Base-by-base conservation (phyloP, 2,888 invertebrate species). In the Dicranocentrus wangi region DNA sequence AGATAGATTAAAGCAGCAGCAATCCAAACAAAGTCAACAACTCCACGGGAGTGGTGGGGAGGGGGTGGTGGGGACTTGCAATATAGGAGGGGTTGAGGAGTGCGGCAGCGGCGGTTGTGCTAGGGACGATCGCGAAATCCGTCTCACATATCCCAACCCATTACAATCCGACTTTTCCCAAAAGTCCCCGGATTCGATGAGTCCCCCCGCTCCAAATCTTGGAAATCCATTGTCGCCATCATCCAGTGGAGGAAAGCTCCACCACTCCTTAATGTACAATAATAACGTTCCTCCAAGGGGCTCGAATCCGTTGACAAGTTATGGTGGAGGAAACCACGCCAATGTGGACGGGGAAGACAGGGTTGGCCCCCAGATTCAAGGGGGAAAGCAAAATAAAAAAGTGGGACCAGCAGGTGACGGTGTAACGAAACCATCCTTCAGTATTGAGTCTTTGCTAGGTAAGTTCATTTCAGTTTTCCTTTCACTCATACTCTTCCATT, bases 361-460 rank as follows among this genome's bases (percentile, higher is more conserved):
- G n/a, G n/a, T n/a, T n/a, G n/a, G n/a, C n/a, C n/a, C n/a, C n/a
- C n/a, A n/a, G n/a, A n/a, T n/a, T n/a, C n/a, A n/a, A n/a, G n/a
- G n/a, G n/a, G n/a, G n/a, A n/a, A n/a, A n/a, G n/a, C n/a, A n/a
- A n/a, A n/a, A n/a, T n/a, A n/a, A n/a, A n/a, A n/a, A n/a, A n/a
- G n/a, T n/a, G n/a, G n/a, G n/a, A n/a, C n/a, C n/a, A n/a, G n/a
- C n/a, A n/a, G n/a, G n/a, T n/a, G n/a, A n/a, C n/a, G n/a, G n/a
- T n/a, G n/a, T n/a, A n/a, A 23, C 7, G 7, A 78, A 71, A 21
- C 47, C 77, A 87, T 94, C 94, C 5, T 96, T 96, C 87, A 95
- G 95, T 25, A 96, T 96, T 86, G 95, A 95, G 84, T 95, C 95
- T 83, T 95, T 95, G 87, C 91, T 96, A 87, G 95, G 95, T 78